Evolutionary conservation across 2,888 invertebrate species (phyloP), one percentile per base, ranked within the genome.

Genomic region (Camptogramma bilineatum): DNA sequence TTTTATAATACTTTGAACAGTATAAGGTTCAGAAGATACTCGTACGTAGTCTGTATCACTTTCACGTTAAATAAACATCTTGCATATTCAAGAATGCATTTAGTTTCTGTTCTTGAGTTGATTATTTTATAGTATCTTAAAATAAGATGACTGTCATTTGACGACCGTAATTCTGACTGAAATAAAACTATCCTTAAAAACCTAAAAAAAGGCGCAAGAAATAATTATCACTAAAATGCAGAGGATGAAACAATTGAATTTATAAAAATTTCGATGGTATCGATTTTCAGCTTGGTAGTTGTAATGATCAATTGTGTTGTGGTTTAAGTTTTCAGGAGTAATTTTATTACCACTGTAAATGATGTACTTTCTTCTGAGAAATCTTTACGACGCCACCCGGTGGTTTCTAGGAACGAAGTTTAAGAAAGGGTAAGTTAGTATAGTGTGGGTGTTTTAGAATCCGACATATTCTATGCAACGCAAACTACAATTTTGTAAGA

Each of bases 21-120:
- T 10, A n/a, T 16, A n/a, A 16, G 4, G 18, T 47, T 19, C 9
- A 19, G 9, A 47, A 13, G 19, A 10, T 47, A 47, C 18, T 13
- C 9, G 3, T 34, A 9, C 21, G 13, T 21, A 21, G 18, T 21
- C 10, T 7, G 28, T 44, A 16, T 16, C n/a, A 16, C 24, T 44
- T 46, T 55, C 10, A 16, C 28, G 24, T 42, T 50, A 18, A 24
- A 16, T 21, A 47, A 48, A 47, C 48, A 54, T 16, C 21, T 53
- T 61, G 50, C 47, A 19, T 42, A 21, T 47, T 52, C 34, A 53
- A 47, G 39, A 46, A 54, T 53, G 60, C 39, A 51, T 61, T 31
- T 16, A 31, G 39, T 24, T 51, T 55, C 28, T 51, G 42, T 61
- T 50, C 42, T 18, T 48, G n/a, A 42, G 31, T 53, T 7, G n/a